These are phyloP conservation scores for Tychaedon coryphoeus DNA, from an alignment of 2,113 vertebrate genomes.

Conservation along the genomic window DNA sequence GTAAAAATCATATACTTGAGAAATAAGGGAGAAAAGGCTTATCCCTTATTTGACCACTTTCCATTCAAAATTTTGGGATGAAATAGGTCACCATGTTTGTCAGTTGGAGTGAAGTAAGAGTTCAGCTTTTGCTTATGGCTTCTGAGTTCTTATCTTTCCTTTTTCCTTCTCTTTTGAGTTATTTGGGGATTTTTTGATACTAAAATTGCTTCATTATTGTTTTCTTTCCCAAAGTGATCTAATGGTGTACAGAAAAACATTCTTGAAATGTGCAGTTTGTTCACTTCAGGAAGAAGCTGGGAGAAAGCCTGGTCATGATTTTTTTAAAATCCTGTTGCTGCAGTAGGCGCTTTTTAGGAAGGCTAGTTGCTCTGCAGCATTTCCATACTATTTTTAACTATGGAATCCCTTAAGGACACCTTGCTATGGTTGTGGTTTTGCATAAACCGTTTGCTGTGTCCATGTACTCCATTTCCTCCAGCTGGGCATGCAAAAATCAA, in stretches of 20 bases:
- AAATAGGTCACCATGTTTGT: background rate
- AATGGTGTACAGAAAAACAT: background rate
- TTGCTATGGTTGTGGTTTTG: background rate
- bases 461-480: background rate
- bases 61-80: background rate
- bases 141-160: background rate
- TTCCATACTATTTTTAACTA: background rate
- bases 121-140: background rate
- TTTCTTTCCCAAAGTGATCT: background rate
- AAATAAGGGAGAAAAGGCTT: background rate
- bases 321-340: background rate
- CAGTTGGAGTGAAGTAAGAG: background rate
- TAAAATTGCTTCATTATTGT: background rate
- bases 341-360: background rate
- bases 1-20: background rate
- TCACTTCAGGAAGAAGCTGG: background rate
- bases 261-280: background rate
- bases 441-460: rapidly evolving
- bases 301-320: background rate
- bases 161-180: background rate
- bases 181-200: background rate
- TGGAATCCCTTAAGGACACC: background rate
- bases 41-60: background rate
- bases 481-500: background rate
- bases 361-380: background rate